A percentile compares a stretch with the other conserved stretches of the same genome.
Evolutionary conservation across 2,888 invertebrate species (phyloP).

Genomic region (Drosophila prostipennis): DNA sequence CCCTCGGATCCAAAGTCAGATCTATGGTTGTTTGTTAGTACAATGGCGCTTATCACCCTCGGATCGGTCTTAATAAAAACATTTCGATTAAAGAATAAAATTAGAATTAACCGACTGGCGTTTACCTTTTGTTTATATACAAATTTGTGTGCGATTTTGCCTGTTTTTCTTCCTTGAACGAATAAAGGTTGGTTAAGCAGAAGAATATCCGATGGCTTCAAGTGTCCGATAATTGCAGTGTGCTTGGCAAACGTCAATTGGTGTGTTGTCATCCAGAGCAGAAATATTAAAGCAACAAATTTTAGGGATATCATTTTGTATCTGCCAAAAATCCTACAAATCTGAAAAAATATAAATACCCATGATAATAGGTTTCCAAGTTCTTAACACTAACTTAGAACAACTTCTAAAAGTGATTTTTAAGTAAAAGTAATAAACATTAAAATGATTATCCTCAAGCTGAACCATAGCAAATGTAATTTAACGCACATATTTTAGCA

Average conservation of each 20-base stretch:
- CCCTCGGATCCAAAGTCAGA: neutral
- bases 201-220: neutral
- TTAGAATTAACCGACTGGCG: no score
- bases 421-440: no score
- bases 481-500: neutral
- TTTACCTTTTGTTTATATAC: neutral
- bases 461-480: neutral
- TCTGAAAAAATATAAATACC: neutral
- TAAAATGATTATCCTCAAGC: neutral
- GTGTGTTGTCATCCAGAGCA: neutral
- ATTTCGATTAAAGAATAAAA: neutral
- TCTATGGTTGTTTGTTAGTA: neutral
- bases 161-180: neutral
- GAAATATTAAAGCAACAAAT: neutral
- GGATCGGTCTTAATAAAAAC: neutral
- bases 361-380: neutral
- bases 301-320: neutral
- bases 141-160: slow-evolving; percentile 2
- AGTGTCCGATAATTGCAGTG: neutral
- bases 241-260: neutral
- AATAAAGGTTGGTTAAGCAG: neutral
- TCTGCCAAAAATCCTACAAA: no score
- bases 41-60: neutral
- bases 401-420: neutral
- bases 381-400: neutral